A percentile compares a stretch with the other conserved stretches of the same genome.
Evolutionary conservation across 2,113 vertebrate species (phyloP).

Genomic region (Callionymus lyra): DNA sequence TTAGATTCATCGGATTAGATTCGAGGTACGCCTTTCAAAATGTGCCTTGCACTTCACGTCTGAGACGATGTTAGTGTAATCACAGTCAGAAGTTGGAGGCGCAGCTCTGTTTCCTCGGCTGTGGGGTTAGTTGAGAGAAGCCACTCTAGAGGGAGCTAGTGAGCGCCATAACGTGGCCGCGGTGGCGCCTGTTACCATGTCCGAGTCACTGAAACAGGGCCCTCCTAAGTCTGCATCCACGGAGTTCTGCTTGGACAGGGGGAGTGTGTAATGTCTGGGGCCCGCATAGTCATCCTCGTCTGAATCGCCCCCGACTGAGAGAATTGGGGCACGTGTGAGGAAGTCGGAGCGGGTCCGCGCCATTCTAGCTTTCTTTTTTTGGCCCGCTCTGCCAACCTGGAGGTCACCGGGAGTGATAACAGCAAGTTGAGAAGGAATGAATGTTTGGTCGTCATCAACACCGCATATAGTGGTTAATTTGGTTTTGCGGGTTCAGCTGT

Average conservation of each 20-base stretch:
- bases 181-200: constrained; percentile 84
- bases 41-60: constrained; percentile 18
- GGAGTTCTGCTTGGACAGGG: constrained; percentile 73
- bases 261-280: constrained; percentile 66
- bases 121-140: constrained; percentile 69
- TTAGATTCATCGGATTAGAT: not conserved
- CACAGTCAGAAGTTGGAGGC: constrained; percentile 47
- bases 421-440: constrained; percentile 42
- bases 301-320: constrained; percentile 83
- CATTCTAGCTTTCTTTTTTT: constrained; percentile 99
- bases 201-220: constrained; percentile 98
- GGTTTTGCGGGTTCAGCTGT: constrained; percentile 3
- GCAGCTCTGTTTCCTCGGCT: constrained; percentile 57
- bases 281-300: constrained; percentile 87
- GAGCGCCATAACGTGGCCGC: constrained; percentile 31
- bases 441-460: not conserved
- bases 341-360: constrained; percentile 98
- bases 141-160: constrained; percentile 30
- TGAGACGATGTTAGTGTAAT: constrained; percentile 12
- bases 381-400: constrained; percentile 73
- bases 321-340: constrained; percentile 88
- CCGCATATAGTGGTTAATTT: constrained; percentile 3
- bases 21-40: constrained; percentile 11
- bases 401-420: constrained; percentile 68
- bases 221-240: constrained; percentile 70